Evolutionary conservation across 2,888 invertebrate species (phyloP), one percentile per base, ranked within the genome.

Genomic region (Caenorhabditis sinica): DNA sequence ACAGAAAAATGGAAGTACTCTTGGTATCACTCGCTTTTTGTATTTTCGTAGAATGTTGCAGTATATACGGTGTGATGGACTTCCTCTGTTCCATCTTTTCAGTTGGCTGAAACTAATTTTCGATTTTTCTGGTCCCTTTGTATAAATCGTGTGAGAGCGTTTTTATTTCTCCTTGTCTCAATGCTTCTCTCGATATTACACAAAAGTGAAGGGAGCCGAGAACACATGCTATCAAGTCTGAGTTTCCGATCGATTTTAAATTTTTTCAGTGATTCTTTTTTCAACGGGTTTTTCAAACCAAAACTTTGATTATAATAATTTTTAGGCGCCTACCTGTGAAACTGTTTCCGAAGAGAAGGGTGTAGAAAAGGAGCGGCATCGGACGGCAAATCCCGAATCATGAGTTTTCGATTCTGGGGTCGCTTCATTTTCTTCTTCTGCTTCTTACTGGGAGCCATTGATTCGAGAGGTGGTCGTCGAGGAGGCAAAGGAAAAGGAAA

Each of bases 401-500:
- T 76, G 77, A 73, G 45, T 23, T 81, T 83, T 43, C 83, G 68
- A 51, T 75, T 66, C 23, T 68, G 49, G 68, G 82, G 82, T 9
- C 56, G 61, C 49, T 69, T 74, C 33, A 53, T 82, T 45, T 68
- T 82, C 49, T 63, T 73, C 25, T 40, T 73, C 66, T 68, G 66
- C 49, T 60, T 66, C 25, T 56, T 76, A 45, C 15, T 71, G n/a
- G 65, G 66, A 17, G 65, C 36, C 86, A 83, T 75, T 25, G 83
- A 85, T 75, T 76, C 82, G 56, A 84, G 89, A 56, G 88, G 92
- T 76, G 92, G 92, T 33, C 89, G 92, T 49, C 81, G 91, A 60
- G 88, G 88, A 25, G 87, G 85, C 25, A 88, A 88, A 69, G 88
- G 88, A 45, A 88, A 90, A 72, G 92, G 92, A 45, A 92, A 92